Evolutionary conservation across 1,140 invertebrate genomes (phyloP).

Genomic region (Drosophila ambigua): DNA sequence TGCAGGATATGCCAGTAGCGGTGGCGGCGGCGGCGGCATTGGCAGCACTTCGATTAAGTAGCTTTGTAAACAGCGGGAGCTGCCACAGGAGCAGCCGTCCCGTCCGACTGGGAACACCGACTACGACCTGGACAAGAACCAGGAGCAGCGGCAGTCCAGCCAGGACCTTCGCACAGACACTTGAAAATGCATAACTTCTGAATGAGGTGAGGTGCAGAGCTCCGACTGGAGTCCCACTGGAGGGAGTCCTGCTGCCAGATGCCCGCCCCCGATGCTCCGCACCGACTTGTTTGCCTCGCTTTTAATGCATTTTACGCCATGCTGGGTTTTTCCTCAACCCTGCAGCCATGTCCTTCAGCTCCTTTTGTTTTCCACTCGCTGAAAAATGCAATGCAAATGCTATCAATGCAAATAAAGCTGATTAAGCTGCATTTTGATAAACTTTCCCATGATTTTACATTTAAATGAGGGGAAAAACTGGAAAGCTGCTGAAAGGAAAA

Average conservation of each 20-base stretch:
- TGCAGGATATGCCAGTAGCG: constrained; percentile 47
- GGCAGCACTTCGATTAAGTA: constrained; percentile 79
- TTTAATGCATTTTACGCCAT: constrained; percentile 78
- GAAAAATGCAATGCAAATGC: constrained; percentile 66
- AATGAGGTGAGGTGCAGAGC: constrained; percentile 29
- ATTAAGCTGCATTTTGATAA: constrained; percentile 67
- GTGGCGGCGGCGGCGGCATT: constrained; percentile 48
- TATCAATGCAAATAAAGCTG: constrained; percentile 76
- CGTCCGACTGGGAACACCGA: constrained; percentile 7
- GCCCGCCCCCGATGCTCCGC: background rate
- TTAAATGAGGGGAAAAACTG: constrained; percentile 9
- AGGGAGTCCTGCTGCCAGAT: constrained; percentile 15
- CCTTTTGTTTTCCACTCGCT: constrained; percentile 30
- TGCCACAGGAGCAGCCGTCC: constrained; percentile 34
- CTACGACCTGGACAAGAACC: constrained; percentile 17
- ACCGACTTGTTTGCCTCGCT: constrained; percentile 66
- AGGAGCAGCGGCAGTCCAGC: background rate
- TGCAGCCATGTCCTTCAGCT: background rate
- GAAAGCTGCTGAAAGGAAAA: background rate
- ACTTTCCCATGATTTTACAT: constrained; percentile 43
- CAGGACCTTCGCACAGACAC: constrained; percentile 55
- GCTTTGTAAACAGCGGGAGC: constrained; percentile 72
- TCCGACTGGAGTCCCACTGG: background rate
- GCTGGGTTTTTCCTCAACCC: constrained; percentile 30
- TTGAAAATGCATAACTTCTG: constrained; percentile 78